Base-by-base conservation (phyloP, 2,797 vertebrate genomes). In the Gymnocypris eckloni region DNA sequence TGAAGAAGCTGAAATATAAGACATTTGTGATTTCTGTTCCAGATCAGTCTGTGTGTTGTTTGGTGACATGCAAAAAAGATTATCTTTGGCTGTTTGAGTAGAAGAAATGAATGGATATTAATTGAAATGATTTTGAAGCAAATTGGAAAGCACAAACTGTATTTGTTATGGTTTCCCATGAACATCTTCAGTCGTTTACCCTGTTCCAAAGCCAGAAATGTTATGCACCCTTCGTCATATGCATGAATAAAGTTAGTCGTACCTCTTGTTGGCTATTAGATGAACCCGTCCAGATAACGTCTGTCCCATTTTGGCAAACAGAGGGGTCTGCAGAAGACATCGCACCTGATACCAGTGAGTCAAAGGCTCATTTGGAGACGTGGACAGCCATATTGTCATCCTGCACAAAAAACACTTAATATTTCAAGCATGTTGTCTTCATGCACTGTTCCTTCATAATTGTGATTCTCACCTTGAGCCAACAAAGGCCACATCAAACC, bases 341-440 rank as follows among this genome's bases (percentile, higher is more conserved):
- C 91, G 92, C 61, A 96, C 94, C 92, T 97, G 95, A 86, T 94
- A 95, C 95, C 96, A 97, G 82, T 96, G 95, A 43, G 96, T 97
- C 85, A 95, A 90, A 37, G 96, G 95, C 89, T 97, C 94, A 0
- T 92, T 93, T 0, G 95, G 96, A 28, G 96, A 94, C 33, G 95
- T 96, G 37, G 95, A 96, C 48, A 97, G 89, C 95, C 96, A 97
- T 72, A 97, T 92, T 0, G 93, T 95, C n/a, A 94, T 92, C 87
- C 96, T 97, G 81, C 3, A 59, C 70, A 88, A 85, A 56, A 80
- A 52, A 45, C 43, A 76, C 12, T 50, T 45, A 80, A 48, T 20
- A 12, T 43, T 64, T 48, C n/a, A 64, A 61, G 7, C 37, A 52
- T 69, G 61, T 41, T 11, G 1, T 33, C 20, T 15, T 75, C 25